A percentile compares a stretch with the other conserved stretches of the same genome.
Conservation (phyloP, 2,888 invertebrate genomes). For the Lepidocyrtinus sp. region DNA sequence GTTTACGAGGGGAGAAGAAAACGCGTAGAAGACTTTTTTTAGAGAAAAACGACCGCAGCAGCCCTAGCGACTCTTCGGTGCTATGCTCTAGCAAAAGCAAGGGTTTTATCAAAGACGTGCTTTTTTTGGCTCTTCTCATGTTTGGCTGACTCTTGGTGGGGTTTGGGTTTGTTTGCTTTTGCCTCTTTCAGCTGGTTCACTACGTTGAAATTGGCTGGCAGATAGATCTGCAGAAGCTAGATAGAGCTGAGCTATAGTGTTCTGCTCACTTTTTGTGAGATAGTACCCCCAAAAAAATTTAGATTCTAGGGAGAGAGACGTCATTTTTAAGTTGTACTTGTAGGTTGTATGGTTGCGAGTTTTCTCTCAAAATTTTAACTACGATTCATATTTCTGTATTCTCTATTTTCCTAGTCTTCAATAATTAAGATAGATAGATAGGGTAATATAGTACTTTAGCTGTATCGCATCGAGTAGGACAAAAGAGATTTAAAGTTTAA, state of each 20-base stretch:
- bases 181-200: constrained; percentile 34
- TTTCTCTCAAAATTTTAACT: constrained; percentile 55
- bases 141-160: constrained; percentile 31
- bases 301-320: constrained; percentile 30
- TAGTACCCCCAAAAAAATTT: constrained; percentile 19
- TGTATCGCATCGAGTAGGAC: no score
- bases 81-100: constrained; percentile 7
- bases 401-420: constrained; percentile 49
- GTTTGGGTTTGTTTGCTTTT: no score
- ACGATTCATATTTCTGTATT: constrained; percentile 32
- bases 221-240: not conserved
- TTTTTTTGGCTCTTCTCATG: constrained; percentile 47
- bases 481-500: not conserved
- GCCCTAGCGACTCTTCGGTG: constrained; percentile 54
- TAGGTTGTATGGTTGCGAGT: constrained; percentile 53
- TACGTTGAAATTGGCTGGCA: constrained; percentile 18
- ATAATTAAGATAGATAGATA: constrained; percentile 39
- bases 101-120: constrained; percentile 46
- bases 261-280: constrained; percentile 32
- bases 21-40: not conserved
- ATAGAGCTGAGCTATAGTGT: constrained; percentile 50
- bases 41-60: constrained; percentile 35
- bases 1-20: not conserved
- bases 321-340: constrained; percentile 57
- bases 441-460: constrained; percentile 12